A percentile compares a stretch with the other conserved stretches of the same genome.
These are phyloP conservation scores for Enoplolaimus lenunculus DNA, from an alignment of 2,888 invertebrate species.

Conservation along the genomic window DNA sequence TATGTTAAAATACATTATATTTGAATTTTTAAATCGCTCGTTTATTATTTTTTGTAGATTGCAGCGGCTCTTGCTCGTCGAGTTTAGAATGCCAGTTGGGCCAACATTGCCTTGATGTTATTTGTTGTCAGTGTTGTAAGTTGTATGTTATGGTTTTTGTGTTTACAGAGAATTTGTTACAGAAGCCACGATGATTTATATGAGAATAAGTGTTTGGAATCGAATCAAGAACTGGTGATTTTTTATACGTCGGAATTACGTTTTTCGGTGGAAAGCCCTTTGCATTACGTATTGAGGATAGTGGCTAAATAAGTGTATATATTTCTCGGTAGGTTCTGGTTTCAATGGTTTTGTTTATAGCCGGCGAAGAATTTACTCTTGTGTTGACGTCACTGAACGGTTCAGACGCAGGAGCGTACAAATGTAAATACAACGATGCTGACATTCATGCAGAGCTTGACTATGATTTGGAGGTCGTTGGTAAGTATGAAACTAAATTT, in stretches of 20 bases:
- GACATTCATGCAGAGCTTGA: background rate
- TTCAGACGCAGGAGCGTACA: slow-evolving; percentile 16
- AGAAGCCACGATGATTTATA: no score
- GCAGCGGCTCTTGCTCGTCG: slow-evolving; percentile 8
- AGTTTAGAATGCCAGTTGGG: background rate
- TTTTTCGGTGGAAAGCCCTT: background rate
- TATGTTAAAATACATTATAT: no score
- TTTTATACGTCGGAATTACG: no score
- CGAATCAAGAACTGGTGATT: no score
- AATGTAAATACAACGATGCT: slow-evolving; percentile 12
- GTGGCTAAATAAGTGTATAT: background rate
- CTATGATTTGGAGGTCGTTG: slow-evolving; percentile 10
- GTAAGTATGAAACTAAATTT: no score
- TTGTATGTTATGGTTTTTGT: no score
- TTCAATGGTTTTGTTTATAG: slow-evolving; percentile 4
- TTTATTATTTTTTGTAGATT: slow-evolving; percentile 20
- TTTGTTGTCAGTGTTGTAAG: slow-evolving; percentile 21
- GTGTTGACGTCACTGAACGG: slow-evolving; percentile 17
- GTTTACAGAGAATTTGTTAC: no score
- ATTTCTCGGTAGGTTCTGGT: background rate
- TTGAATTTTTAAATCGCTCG: no score
- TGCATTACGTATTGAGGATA: background rate
- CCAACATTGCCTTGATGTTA: slow-evolving; percentile 18
- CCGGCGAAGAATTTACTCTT: slow-evolving; percentile 20
- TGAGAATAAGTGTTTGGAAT: no score